Conservation (phyloP, 2,113 vertebrate species). For the Aptenodytes patagonicus region DNA sequence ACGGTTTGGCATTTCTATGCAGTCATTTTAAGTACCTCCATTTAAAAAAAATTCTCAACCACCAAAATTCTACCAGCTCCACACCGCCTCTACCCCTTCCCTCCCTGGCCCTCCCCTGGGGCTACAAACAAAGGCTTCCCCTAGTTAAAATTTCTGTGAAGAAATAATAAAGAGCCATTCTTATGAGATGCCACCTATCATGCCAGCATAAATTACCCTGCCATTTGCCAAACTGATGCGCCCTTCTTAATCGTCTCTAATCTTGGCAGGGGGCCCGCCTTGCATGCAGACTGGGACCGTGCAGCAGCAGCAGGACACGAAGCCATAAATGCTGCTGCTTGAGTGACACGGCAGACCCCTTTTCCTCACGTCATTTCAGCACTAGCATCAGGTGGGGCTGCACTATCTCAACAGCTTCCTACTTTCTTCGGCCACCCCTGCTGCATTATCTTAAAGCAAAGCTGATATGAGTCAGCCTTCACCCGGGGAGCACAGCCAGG, state of each 20-base stretch:
- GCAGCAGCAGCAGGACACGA: accelerated
- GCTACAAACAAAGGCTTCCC: background rate
- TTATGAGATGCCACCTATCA: background rate
- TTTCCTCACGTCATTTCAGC: background rate
- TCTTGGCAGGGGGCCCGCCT: background rate
- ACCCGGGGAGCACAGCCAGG: background rate
- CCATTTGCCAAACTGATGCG: background rate
- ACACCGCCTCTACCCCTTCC: background rate
- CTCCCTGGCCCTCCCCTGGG: background rate
- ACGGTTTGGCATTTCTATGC: background rate
- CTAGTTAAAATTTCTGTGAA: background rate
- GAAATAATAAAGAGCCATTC: background rate
- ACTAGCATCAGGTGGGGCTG: background rate
- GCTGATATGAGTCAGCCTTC: background rate
- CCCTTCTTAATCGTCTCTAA: background rate
- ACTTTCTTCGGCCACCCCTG: background rate
- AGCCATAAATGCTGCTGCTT: background rate
- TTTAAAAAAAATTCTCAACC: background rate
- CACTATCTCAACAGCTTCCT: background rate
- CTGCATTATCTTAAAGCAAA: background rate
- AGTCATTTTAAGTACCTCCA: background rate
- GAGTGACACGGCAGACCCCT: background rate
- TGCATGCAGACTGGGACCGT: accelerated
- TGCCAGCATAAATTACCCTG: background rate
- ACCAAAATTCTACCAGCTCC: background rate